Conservation (phyloP, 2,888 invertebrate species). For the Cremastinae sp. region DNA sequence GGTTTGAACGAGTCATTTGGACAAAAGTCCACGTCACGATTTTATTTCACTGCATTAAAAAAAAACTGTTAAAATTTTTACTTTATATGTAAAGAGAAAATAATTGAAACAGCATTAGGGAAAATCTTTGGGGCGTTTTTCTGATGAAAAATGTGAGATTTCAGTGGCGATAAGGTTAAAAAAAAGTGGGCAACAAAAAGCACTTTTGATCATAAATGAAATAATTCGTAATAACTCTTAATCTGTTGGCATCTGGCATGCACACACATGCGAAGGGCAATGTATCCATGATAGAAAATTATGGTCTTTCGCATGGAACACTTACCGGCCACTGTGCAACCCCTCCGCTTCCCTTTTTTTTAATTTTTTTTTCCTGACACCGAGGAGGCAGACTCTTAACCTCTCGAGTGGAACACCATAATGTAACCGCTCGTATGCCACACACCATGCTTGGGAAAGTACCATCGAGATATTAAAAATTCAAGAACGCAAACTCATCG, state of each 20-base stretch:
- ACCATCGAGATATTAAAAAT: constrained; percentile 5
- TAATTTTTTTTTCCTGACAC: constrained; percentile 16
- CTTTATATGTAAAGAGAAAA: neutral
- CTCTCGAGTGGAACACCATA: constrained; percentile 49
- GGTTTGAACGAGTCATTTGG: constrained; percentile 39
- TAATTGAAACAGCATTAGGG: neutral
- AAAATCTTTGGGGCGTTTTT: no score
- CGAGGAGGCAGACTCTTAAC: constrained; percentile 16
- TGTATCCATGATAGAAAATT: constrained; percentile 43
- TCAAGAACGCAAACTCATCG: constrained; percentile 48
- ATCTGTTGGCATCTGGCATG: constrained; percentile 31
- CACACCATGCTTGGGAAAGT: constrained; percentile 42
- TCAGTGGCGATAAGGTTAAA: no score
- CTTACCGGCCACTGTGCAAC: constrained; percentile 37
- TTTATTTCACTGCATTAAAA: no score
- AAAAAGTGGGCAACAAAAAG: no score
- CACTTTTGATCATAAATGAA: neutral
- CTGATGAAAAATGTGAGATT: no score
- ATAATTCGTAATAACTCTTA: neutral
- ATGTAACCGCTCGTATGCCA: constrained; percentile 38
- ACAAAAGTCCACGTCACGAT: constrained; percentile 9
- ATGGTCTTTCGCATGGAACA: constrained; percentile 26
- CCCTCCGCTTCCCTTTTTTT: constrained; percentile 4
- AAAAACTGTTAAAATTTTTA: neutral
- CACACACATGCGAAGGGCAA: neutral